phyloP scores from a whole-genome alignment of 2,113 vertebrate species.

The Calonectris borealis region DNA sequence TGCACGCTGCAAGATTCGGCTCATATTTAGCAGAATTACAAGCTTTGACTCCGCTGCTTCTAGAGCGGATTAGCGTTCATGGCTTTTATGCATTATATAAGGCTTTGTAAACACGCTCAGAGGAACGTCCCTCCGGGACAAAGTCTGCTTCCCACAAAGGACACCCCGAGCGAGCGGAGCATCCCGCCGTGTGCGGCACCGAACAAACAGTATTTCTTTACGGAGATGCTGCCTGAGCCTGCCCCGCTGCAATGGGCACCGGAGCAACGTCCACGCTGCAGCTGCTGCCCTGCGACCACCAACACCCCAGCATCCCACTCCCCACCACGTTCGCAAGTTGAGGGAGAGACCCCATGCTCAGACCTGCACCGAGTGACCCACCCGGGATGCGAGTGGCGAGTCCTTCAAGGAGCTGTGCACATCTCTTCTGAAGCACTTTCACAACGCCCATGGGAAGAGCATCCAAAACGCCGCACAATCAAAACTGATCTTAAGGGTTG shows the following conservation, averaged over 20 bases:
- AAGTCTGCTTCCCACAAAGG: not conserved
- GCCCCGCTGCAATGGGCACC: not conserved
- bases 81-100: not conserved
- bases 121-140: not conserved
- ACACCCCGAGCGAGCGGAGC: not conserved
- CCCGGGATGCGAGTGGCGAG: accelerated
- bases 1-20: accelerated
- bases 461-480: not conserved
- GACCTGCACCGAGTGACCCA: not conserved
- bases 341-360: not conserved
- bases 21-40: not conserved
- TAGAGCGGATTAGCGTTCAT: not conserved
- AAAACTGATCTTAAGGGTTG: not conserved
- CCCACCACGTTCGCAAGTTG: not conserved
- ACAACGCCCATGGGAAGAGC: not conserved
- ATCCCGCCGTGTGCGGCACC: accelerated
- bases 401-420: not conserved
- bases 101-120: not conserved
- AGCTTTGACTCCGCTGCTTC: not conserved
- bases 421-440: not conserved
- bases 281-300: not conserved
- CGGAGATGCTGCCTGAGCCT: not conserved
- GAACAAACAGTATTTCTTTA: accelerated
- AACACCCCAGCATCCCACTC: not conserved
- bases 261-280: accelerated